These are phyloP conservation scores for Ruditapes philippinarum DNA, from an alignment of 1,140 invertebrate species.

Conservation along the genomic window DNA sequence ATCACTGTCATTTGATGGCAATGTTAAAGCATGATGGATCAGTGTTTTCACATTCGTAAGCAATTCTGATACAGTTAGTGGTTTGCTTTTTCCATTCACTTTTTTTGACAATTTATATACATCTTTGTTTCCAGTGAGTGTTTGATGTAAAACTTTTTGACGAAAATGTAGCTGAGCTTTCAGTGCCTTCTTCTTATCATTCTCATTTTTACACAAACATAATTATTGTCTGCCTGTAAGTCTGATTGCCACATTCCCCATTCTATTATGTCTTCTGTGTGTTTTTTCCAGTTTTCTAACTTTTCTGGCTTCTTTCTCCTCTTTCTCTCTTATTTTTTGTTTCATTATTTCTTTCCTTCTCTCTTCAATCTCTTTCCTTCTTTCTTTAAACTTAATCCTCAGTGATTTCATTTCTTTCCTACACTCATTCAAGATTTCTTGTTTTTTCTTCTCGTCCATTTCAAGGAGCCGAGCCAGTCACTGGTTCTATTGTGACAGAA, in stretches of 20 bases:
- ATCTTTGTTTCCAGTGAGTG: constrained; percentile 30
- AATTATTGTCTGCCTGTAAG: constrained; percentile 33
- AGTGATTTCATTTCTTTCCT: not conserved
- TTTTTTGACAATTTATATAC: constrained; percentile 42
- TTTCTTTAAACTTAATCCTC: constrained; percentile 23
- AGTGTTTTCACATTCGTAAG: constrained; percentile 29
- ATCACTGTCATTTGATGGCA: no score
- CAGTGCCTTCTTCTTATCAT: no score
- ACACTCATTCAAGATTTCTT: constrained; percentile 13
- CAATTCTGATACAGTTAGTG: no score
- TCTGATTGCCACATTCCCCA: constrained; percentile 57
- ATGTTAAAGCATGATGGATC: no score
- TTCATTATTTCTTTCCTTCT: no score
- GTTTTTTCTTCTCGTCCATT: constrained; percentile 33
- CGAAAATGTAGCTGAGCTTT: no score
- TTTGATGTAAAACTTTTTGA: constrained; percentile 37
- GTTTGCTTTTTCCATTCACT: no score
- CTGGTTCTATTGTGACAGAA: no score
- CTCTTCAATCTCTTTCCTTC: constrained; percentile 36
- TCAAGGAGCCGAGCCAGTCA: constrained; percentile 36
- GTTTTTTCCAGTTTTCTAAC: not conserved
- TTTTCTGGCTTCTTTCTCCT: constrained; percentile 22
- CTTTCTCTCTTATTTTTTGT: no score
- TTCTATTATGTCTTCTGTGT: constrained; percentile 41
- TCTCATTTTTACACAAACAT: constrained; percentile 17